phyloP scores from a whole-genome alignment of 2,797 vertebrate genomes.

The Scolopax rusticola region DNA sequence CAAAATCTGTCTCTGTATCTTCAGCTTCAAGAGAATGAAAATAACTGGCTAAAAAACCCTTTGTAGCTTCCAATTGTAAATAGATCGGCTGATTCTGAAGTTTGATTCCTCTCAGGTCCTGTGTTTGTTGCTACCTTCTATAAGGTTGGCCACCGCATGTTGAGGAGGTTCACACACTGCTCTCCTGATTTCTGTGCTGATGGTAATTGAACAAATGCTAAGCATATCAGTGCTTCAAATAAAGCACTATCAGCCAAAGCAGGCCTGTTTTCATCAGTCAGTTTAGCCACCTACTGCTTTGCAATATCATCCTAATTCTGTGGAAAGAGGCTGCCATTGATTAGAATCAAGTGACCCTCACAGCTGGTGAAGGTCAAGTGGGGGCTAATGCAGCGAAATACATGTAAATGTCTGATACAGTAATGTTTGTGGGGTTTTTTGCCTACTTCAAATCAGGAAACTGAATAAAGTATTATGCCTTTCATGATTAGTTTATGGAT shows the following conservation, averaged over 20 bases:
- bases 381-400: neutral
- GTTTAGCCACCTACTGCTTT: conserved; percentile 44
- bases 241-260: conserved; percentile 29
- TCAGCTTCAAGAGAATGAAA: conserved; percentile 45
- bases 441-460: neutral
- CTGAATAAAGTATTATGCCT: neutral
- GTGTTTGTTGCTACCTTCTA: neutral
- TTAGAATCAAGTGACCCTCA: conserved; percentile 52
- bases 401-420: neutral
- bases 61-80: neutral
- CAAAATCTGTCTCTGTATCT: conserved; percentile 40
- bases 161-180: neutral
- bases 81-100: neutral
- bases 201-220: conserved; percentile 62
- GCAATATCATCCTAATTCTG: conserved; percentile 32
- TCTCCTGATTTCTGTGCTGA: conserved; percentile 44
- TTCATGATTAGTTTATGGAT: neutral
- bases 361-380: conserved; percentile 45
- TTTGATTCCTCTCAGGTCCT: conserved; percentile 20
- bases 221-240: conserved; percentile 50
- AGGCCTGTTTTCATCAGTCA: conserved; percentile 37
- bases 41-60: conserved; percentile 19
- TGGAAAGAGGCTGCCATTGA: conserved; percentile 14
- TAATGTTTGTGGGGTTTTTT: neutral
- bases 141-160: neutral